Conservation (phyloP, 2,113 vertebrate species). For the Cyanoderma ruficeps region DNA sequence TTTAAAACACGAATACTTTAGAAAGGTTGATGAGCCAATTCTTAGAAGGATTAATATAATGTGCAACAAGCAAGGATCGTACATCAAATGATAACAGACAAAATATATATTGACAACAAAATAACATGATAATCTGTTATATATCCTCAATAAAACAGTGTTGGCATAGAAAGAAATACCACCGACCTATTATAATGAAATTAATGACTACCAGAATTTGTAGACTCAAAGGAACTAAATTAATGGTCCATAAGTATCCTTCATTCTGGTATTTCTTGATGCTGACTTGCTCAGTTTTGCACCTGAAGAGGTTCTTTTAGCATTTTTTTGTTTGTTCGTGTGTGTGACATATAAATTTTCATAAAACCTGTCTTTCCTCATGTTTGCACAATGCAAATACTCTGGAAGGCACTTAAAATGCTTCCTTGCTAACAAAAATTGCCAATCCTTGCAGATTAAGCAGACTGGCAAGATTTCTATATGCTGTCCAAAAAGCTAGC, state of each 20-base stretch:
- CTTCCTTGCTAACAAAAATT: background rate
- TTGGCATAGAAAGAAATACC: background rate
- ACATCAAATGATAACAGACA: background rate
- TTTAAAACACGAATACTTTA: background rate
- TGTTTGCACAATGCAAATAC: background rate
- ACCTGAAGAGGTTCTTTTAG: background rate
- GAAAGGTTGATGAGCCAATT: background rate
- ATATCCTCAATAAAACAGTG: background rate
- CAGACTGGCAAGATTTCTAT: background rate
- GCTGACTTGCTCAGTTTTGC: background rate
- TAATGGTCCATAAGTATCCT: background rate
- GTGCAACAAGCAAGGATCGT: background rate
- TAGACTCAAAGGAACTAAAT: background rate
- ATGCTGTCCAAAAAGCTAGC: background rate
- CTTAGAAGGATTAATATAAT: background rate
- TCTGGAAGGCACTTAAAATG: background rate
- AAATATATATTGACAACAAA: background rate
- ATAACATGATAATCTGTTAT: background rate
- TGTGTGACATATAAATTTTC: background rate
- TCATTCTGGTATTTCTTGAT: background rate
- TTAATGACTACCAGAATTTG: background rate
- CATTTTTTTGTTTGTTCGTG: background rate
- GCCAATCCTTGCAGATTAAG: background rate
- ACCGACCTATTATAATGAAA: background rate
- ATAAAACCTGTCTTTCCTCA: background rate